Conservation (phyloP, 2,113 vertebrate species). For the Junco hyemalis region DNA sequence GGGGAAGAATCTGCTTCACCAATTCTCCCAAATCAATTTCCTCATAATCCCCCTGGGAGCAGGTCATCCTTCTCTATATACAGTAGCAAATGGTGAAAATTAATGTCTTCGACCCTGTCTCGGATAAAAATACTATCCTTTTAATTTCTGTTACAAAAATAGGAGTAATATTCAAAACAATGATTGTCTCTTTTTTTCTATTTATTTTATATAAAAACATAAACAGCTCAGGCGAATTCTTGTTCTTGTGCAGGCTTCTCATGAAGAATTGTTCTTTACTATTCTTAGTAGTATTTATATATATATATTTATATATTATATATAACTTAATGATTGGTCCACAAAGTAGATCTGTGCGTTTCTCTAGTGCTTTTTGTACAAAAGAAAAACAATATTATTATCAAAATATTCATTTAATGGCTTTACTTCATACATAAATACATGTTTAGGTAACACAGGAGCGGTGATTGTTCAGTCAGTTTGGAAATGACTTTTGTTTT, state of each 20-base stretch:
- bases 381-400: constrained; percentile 98
- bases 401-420: constrained; percentile 99
- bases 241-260: constrained; percentile 84
- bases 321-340: constrained; percentile 90
- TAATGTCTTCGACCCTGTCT: constrained; percentile 91
- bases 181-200: constrained; percentile 92
- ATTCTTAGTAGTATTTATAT: constrained; percentile 81
- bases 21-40: constrained; percentile 83
- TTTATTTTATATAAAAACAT: constrained; percentile 97
- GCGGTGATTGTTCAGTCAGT: constrained; percentile 89
- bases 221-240: constrained; percentile 86
- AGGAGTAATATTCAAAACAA: constrained; percentile 96
- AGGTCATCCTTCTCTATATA: constrained; percentile 89
- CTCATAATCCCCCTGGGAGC: constrained; percentile 85
- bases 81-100: constrained; percentile 89
- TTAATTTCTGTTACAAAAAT: constrained; percentile 94
- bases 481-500: constrained; percentile 87
- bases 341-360: constrained; percentile 91
- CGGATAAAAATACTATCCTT: constrained; percentile 97
- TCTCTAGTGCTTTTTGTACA: constrained; percentile 96
- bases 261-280: constrained; percentile 75
- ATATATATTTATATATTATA: constrained; percentile 84
- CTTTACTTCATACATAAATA: constrained; percentile 99
- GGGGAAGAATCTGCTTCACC: constrained; percentile 81
- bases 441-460: constrained; percentile 96